Base-by-base conservation (phyloP, 1,140 invertebrate genomes). In the Mya arenaria region DNA sequence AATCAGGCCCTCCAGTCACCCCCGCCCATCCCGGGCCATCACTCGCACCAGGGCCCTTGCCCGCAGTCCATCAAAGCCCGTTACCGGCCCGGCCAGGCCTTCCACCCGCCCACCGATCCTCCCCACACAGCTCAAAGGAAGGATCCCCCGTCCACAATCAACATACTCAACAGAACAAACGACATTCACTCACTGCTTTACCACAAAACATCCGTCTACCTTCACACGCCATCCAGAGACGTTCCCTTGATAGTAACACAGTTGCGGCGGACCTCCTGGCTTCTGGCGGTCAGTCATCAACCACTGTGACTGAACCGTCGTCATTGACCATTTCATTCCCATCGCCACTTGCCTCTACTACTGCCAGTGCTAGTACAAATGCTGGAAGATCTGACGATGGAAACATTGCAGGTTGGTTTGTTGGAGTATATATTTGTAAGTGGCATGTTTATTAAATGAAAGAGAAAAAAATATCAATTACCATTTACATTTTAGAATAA, bases 241-340 rank as follows among this genome's bases (percentile, higher is more conserved):
- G 85, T n/a, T 90, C 89, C 34, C 63, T 89, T 56, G 89, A 90
- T 32, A 32, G 88, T 52, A 84, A 78, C 52, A 52, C 48, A 17
- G 39, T 63, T 25, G 75, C 52, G 23, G 5, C 62, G 36, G 62
- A 78, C 48, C 41, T 68, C 5, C 25, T 78, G 19, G 75, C 75
- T 5, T 56, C 28, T 15, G 75, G 75, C 37, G 75, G 62, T 55
- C 39, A 66, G 48, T 3, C 75, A 8, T 19, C 37, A 56, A 32
- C 62, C 30, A 25, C 28, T 17, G 60, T 34, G 17, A 62, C 60
- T 1, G 8, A 23, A 52, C 25, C 48, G 2, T 2, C 48, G 17
- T 8, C 25, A 23, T 4, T 52, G 48, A 52, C 48, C 48, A n/a
- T n/a, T n/a, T 52, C 48, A 1, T 3, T 52, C 48, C 48, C 48